Conservation (phyloP, 2,797 vertebrate species). For the Tiaroga cobitis region DNA sequence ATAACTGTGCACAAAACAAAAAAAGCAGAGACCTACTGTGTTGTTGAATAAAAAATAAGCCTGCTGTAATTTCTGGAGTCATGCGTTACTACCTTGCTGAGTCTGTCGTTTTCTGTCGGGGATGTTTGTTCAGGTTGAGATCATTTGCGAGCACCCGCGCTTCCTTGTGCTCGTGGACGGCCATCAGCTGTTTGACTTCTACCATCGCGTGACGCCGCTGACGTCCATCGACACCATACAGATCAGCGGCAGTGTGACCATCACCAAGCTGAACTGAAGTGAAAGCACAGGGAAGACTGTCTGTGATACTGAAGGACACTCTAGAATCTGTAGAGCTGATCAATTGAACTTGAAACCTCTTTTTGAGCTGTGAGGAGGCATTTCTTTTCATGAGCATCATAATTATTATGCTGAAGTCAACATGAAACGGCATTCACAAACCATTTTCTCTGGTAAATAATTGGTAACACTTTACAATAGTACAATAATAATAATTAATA, state of each 20-base stretch:
- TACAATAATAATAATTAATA: neutral
- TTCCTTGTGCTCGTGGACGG: constrained; percentile 91
- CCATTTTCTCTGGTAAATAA: neutral
- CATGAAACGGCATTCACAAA: neutral
- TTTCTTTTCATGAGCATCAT: neutral
- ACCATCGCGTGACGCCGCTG: constrained; percentile 84
- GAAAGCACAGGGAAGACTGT: neutral
- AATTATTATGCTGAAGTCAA: neutral
- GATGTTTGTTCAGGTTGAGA: constrained; percentile 82
- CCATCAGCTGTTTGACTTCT: constrained; percentile 92
- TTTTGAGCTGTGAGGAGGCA: neutral
- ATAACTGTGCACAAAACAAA: neutral
- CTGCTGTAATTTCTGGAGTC: no score
- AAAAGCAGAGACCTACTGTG: neutral
- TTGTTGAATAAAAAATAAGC: neutral
- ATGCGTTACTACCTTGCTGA: neutral
- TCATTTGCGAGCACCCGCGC: constrained; percentile 87
- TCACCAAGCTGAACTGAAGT: constrained; percentile 90
- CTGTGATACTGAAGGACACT: neutral
- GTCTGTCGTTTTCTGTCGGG: neutral
- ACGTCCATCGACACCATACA: constrained; percentile 87
- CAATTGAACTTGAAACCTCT: neutral
- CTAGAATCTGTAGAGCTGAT: neutral
- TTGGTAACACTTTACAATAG: neutral
- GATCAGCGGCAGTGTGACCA: constrained; percentile 87